Conservation (phyloP, 2,797 vertebrate species). For the Falco biarmicus region DNA sequence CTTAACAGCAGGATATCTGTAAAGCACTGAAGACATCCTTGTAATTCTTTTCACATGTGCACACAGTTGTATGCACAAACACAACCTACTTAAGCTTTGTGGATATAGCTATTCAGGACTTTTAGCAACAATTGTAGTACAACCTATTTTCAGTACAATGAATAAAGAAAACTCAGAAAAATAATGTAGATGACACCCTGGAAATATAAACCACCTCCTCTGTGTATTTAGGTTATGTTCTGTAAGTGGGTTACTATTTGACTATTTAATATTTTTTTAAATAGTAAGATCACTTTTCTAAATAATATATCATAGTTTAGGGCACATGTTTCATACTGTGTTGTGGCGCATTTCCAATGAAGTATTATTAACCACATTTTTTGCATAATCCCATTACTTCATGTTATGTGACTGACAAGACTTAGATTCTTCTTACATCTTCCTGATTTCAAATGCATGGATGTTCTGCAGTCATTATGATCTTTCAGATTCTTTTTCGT, state of each 20-base stretch:
- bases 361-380: neutral
- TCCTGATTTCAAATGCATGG: neutral
- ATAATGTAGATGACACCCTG: neutral
- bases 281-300: neutral
- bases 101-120: neutral
- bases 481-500: neutral
- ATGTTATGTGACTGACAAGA: neutral
- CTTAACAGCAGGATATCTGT: neutral
- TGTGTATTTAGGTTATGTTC: neutral
- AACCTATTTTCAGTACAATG: neutral
- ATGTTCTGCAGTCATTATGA: neutral
- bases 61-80: neutral
- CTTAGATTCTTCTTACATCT: slow-evolving; percentile 8
- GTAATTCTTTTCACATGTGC: neutral
- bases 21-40: neutral
- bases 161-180: neutral
- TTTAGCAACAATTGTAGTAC: neutral
- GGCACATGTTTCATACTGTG: neutral
- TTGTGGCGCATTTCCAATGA: neutral
- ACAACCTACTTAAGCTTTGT: neutral
- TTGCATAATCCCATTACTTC: slow-evolving; percentile 25
- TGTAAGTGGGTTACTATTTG: neutral
- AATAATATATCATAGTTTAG: neutral
- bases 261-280: neutral
- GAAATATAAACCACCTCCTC: neutral